phyloP scores from a whole-genome alignment of 2,888 invertebrate genomes.

The Temnothorax rugatulus region DNA sequence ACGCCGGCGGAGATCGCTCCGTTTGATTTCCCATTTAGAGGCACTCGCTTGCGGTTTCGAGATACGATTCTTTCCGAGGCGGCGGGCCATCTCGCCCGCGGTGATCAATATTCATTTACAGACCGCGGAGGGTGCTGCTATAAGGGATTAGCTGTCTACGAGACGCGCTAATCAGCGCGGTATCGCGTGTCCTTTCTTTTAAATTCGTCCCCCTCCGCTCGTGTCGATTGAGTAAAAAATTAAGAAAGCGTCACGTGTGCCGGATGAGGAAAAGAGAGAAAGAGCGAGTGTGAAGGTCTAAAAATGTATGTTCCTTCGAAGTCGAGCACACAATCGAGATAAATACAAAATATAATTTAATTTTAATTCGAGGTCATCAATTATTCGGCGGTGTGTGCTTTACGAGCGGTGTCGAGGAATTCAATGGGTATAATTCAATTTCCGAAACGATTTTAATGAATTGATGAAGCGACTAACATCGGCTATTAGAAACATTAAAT shows the following conservation, averaged over 20 bases:
- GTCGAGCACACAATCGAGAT: not conserved
- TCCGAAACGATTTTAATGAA: constrained; percentile 11
- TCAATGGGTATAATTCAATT: constrained; percentile 24
- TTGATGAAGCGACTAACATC: constrained; percentile 43
- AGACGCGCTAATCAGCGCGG: constrained; percentile 68
- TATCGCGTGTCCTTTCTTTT: constrained; percentile 66
- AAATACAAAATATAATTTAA: not conserved
- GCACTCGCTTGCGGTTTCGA: constrained; percentile 84
- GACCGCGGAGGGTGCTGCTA: constrained; percentile 73
- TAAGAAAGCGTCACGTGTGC: not conserved
- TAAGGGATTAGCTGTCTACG: constrained; percentile 76
- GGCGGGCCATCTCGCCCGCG: constrained; percentile 60
- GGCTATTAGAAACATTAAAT: constrained; percentile 66
- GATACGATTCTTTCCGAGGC: constrained; percentile 84
- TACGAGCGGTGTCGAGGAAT: not conserved
- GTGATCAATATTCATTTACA: constrained; percentile 85
- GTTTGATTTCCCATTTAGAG: constrained; percentile 84
- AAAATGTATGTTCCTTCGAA: not conserved
- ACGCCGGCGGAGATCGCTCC: constrained; percentile 72
- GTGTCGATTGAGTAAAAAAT: constrained; percentile 12
- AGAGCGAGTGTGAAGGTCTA: not conserved
- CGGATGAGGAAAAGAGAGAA: not conserved
- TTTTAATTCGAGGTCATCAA: not conserved
- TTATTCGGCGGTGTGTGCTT: not conserved
- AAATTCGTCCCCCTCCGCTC: constrained; percentile 1